phyloP scores from a whole-genome alignment of 2,888 invertebrate species.

The Pediacus dermestoides region DNA sequence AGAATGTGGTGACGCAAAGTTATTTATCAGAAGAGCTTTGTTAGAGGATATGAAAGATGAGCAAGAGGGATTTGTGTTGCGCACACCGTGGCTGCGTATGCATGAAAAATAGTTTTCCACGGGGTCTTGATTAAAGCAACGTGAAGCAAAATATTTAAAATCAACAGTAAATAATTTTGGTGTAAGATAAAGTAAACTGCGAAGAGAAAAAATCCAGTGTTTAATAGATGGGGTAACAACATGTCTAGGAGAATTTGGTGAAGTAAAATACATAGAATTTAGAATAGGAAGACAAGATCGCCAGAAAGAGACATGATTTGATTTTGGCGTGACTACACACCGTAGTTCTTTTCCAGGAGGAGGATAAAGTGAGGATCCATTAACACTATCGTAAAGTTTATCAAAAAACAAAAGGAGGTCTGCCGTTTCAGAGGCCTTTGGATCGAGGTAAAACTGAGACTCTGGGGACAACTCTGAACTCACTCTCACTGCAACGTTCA shows the following conservation, averaged over 20 bases:
- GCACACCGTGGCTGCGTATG: slow-evolving; percentile 2
- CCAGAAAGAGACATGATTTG: slow-evolving; percentile 18
- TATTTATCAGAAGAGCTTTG: slow-evolving; percentile 7
- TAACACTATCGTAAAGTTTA: slow-evolving; percentile 3
- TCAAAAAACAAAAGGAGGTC: slow-evolving; percentile 6
- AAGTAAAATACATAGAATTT: slow-evolving; percentile 18
- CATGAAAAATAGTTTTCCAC: slow-evolving; percentile 6
- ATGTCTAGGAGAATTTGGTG: neutral
- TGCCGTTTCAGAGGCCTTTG: slow-evolving; percentile 9
- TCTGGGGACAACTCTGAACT: slow-evolving; percentile 9
- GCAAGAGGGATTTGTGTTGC: neutral
- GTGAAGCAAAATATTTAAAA: slow-evolving; percentile 11
- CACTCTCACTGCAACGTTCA: slow-evolving; percentile 6
- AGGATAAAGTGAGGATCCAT: slow-evolving; percentile 8
- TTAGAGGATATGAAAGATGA: neutral
- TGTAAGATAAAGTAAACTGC: slow-evolving; percentile 11
- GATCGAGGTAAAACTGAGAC: slow-evolving; percentile 6
- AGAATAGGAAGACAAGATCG: slow-evolving; percentile 11
- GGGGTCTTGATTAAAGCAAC: slow-evolving; percentile 9
- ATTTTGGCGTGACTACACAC: slow-evolving; percentile 11
- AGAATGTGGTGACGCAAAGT: slow-evolving; percentile 1
- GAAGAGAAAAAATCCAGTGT: slow-evolving; percentile 16
- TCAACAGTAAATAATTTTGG: slow-evolving; percentile 3
- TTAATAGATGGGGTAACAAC: slow-evolving; percentile 10
- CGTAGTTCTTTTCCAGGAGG: slow-evolving; percentile 14